phyloP scores from a whole-genome alignment of 2,113 vertebrate genomes.

The Orientallactaga bullata region DNA sequence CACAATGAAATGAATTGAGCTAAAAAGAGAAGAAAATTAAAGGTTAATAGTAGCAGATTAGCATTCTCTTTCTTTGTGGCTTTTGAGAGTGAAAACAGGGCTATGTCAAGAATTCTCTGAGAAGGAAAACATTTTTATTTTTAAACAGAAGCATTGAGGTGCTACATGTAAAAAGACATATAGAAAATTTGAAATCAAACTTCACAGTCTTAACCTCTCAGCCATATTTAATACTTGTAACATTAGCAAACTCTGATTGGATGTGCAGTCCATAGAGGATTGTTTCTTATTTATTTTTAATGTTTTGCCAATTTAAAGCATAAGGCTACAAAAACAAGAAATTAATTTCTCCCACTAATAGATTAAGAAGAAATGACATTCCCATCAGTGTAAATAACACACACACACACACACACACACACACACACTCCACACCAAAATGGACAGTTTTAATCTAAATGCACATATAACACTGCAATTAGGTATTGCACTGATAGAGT shows the following conservation, averaged over 20 bases:
- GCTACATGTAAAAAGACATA: neutral
- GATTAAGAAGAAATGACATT: conserved; percentile 56
- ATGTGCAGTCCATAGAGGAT: neutral
- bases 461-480: conserved; percentile 39
- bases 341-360: conserved; percentile 75
- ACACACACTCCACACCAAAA: neutral
- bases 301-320: conserved; percentile 70
- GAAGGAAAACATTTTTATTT: conserved; percentile 38
- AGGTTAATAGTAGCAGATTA: conserved; percentile 60
- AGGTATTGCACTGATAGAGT: neutral
- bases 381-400: conserved; percentile 20
- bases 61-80: conserved; percentile 62
- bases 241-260: neutral
- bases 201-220: neutral
- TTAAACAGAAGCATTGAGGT: neutral
- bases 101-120: neutral
- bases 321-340: conserved; percentile 66
- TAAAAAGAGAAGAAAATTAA: conserved; percentile 79
- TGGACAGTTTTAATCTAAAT: conserved; percentile 46
- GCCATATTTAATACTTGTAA: conserved; percentile 34
- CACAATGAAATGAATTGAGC: conserved; percentile 62
- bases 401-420: no score
- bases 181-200: neutral
- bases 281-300: conserved; percentile 1
- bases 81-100: neutral